Conservation (phyloP, 1,140 invertebrate species). For the Drosophila arizonae region DNA sequence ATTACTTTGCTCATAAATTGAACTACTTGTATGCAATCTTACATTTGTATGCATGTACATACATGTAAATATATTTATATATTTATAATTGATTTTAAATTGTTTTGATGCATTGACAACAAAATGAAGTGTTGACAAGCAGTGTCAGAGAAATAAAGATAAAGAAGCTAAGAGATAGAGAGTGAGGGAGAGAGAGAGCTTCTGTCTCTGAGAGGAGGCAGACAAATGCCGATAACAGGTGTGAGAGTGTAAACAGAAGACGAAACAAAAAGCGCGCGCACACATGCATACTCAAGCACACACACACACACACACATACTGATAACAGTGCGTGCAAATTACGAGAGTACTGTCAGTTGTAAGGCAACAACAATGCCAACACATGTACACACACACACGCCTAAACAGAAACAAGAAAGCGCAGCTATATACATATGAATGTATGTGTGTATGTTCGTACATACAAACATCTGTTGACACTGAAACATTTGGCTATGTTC, state of each 20-base stretch:
- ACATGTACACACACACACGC: constrained; percentile 9
- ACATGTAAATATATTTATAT: constrained; percentile 5
- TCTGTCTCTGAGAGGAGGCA: constrained; percentile 16
- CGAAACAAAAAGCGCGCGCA: constrained; percentile 33
- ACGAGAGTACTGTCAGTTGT: constrained; percentile 51
- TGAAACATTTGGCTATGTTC: constrained; percentile 20
- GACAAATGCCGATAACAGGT: constrained; percentile 29
- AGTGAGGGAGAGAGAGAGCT: constrained; percentile 1
- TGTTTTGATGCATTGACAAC: constrained; percentile 43
- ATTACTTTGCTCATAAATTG: constrained; percentile 1
- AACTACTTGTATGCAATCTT: constrained; percentile 4
- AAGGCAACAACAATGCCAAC: constrained; percentile 45
- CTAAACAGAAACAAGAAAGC: not conserved
- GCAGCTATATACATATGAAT: not conserved
- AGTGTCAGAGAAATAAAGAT: not conserved
- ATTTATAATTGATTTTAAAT: constrained; percentile 34
- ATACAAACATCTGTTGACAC: constrained; percentile 15
- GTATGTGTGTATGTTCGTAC: not conserved
- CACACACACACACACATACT: constrained; percentile 6
- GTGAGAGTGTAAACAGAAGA: constrained; percentile 33
- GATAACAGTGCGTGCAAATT: constrained; percentile 51
- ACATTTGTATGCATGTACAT: constrained; percentile 14
- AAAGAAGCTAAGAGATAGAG: constrained; percentile 1
- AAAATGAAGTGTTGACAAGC: not conserved
- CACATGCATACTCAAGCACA: not conserved